Base-by-base conservation (phyloP, 2,888 invertebrate genomes). In the Glaucopsyche alexis region DNA sequence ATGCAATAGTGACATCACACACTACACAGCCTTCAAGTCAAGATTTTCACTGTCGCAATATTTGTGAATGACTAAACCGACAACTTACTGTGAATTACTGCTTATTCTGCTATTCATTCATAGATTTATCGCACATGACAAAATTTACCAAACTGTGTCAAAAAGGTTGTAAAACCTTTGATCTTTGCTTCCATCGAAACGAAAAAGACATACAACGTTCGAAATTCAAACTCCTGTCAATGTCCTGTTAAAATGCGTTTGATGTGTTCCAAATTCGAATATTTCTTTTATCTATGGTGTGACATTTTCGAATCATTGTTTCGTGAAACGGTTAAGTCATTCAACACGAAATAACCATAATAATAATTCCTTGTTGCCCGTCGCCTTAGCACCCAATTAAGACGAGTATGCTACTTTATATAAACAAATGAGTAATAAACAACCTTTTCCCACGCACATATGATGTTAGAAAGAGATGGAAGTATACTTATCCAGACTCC, bases 371-470 rank as follows among this genome's bases (percentile, higher is more conserved):
- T 74, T 72, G 73, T 19, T 74, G 52, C 40, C 75, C 76, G 69
- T 72, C 79, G 74, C 72, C 65, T 76, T 78, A 76, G 77, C 80
- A 79, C 80, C 79, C 78, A 80, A 79, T 81, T 80, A 79, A 79
- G 79, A 80, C 72, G 77, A 78, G 79, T 76, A 78, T 75, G 76
- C 75, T 76, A 74, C 65, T 60, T 74, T 60, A 66, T 74, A 79
- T 81, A 83, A 84, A 84, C 83, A 84, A 81, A 79, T 77, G 72
- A 76, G 77, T 75, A 76, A 81, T 82, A 81, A 82, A 81, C 76
- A 78, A 79, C 81, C 79, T 75, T 80, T 86, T 86, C 85, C 83
- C 86, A 86, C 86, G 84, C 76, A 13, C 47, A 47, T 65, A 72
- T 74, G 64, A 42, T 50, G 40, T 47, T 50, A 14, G 52, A 52